These are phyloP conservation scores for Chloebia gouldiae DNA, from an alignment of 2,113 vertebrate genomes.

Conservation along the genomic window DNA sequence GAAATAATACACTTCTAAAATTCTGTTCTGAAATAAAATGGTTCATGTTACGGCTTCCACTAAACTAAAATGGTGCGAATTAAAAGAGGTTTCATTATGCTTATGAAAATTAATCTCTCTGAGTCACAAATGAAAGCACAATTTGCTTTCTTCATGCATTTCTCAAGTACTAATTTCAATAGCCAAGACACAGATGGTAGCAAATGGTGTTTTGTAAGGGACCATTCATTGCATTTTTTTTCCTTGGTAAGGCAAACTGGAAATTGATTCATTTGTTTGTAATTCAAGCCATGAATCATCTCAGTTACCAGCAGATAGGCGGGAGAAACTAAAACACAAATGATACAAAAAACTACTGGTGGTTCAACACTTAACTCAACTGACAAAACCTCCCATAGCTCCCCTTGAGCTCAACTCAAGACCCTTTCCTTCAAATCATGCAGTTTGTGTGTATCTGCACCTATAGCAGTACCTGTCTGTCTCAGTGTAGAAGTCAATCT, in stretches of 20 bases:
- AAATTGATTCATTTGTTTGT: neutral
- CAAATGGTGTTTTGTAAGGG: neutral
- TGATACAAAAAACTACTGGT: accelerated
- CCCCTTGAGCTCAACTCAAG: neutral
- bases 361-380: neutral
- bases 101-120: neutral
- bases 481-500: neutral
- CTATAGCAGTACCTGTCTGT: neutral
- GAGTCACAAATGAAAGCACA: neutral
- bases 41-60: neutral
- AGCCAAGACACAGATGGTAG: neutral
- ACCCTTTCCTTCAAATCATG: neutral
- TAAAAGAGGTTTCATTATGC: neutral
- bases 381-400: neutral
- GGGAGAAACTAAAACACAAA: neutral
- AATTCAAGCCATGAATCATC: neutral
- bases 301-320: neutral
- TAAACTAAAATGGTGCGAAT: constrained; percentile 1
- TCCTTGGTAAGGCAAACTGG: neutral
- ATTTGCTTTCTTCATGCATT: neutral
- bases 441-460: neutral
- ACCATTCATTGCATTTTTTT: neutral
- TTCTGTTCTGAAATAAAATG: neutral
- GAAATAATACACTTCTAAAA: neutral
- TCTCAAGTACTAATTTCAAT: neutral